phyloP scores from a whole-genome alignment of 2,888 invertebrate species.

The Nowickia ferox region DNA sequence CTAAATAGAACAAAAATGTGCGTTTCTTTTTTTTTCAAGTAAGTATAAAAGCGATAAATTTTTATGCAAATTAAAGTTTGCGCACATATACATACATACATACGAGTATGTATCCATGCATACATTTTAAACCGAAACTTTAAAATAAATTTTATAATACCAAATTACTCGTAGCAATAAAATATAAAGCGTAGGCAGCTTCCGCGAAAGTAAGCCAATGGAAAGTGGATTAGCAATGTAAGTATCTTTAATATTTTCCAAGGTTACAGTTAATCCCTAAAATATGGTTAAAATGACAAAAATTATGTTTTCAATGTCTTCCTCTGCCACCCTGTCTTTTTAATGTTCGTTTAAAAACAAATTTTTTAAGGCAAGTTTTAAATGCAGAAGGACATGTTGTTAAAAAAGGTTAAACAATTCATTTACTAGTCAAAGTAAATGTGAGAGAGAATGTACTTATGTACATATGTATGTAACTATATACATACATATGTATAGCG shows the following conservation, averaged over 20 bases:
- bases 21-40: neutral
- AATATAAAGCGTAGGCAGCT: neutral
- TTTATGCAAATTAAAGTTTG: constrained; percentile 46
- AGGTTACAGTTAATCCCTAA: constrained; percentile 38
- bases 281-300: constrained; percentile 12
- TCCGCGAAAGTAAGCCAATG: neutral
- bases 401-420: constrained; percentile 9
- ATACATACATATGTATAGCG: no score
- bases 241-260: constrained; percentile 48
- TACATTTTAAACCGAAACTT: neutral
- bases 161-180: neutral
- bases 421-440: constrained; percentile 15
- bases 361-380: no score
- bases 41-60: constrained; percentile 37
- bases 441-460: neutral
- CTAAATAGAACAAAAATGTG: constrained; percentile 4
- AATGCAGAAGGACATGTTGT: neutral
- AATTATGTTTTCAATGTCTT: neutral
- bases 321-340: neutral
- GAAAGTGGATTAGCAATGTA: constrained; percentile 9
- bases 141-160: neutral
- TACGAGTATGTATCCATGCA: no score
- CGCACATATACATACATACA: neutral
- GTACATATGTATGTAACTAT: no score
- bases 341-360: neutral